Conservation (phyloP, 1,140 invertebrate genomes). For the Rhysida immarginata region DNA sequence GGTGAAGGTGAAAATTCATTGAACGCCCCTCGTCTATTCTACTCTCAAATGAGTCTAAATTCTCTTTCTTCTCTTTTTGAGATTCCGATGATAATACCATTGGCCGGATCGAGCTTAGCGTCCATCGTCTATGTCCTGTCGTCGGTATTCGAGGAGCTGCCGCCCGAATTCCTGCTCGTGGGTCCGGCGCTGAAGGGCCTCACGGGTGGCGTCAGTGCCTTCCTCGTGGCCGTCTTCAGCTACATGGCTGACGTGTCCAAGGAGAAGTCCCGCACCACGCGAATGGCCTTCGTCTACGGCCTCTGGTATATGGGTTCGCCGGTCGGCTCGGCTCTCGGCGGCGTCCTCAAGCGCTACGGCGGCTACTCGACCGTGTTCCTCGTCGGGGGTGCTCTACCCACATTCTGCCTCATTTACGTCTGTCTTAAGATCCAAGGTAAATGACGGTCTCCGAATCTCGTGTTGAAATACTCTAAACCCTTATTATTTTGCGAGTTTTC, state of each 20-base stretch:
- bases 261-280: constrained; percentile 55
- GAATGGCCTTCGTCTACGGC: constrained; percentile 71
- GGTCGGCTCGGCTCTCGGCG: constrained; percentile 50
- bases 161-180: constrained; percentile 42
- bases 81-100: constrained; percentile 58
- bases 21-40: too few species aligned
- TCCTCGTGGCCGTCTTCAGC: constrained; percentile 78
- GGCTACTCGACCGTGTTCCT: constrained; percentile 15
- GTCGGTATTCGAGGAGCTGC: constrained; percentile 50
- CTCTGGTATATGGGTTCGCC: constrained; percentile 64
- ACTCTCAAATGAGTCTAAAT: too few species aligned
- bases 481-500: too few species aligned
- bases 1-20: too few species aligned
- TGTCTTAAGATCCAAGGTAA: too few species aligned
- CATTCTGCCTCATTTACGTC: too few species aligned
- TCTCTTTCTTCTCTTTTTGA: constrained; percentile 20
- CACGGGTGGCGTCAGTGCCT: constrained; percentile 68
- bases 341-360: constrained; percentile 13
- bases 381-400: too few species aligned
- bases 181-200: constrained; percentile 33
- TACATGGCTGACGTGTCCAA: constrained; percentile 74
- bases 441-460: too few species aligned
- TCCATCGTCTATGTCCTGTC: constrained; percentile 58
- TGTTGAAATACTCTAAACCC: too few species aligned
- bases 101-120: constrained; percentile 60